Base-by-base conservation (phyloP, 2,113 vertebrate species). In the Hassar affinis region DNA sequence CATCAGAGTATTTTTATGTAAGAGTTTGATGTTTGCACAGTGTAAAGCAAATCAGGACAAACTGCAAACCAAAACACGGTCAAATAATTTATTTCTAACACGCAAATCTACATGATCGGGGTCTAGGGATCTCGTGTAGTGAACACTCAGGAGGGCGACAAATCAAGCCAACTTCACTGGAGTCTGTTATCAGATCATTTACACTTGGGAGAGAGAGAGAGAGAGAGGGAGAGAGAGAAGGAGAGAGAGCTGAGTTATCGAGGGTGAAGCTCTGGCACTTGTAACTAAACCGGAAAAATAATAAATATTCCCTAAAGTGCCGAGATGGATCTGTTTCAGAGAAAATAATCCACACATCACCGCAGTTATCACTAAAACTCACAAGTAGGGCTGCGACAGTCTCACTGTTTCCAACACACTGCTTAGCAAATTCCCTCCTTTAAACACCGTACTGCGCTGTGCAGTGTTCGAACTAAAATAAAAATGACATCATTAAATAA, bases 211-310 rank as follows among this genome's bases (percentile, higher is more conserved):
- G 27, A 80, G 30, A 51, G 35, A 22, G 27, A 66, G 42, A 66
- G 56, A 25, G 25, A 59, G 56, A 59, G 22, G 9, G 56, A 59
- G 56, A 30, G 72, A 52, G 72, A 8, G 47, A 52, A 47, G 17
- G 47, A 27, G n/a, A 18, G 54, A n/a, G n/a, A n/a, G n/a, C n/a
- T n/a, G n/a, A 51, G 59, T 51, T 33, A 66, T 11, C 18, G 20
- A 62, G 78, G 78, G 42, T 47, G 14, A 79, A 62, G 59, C n/a
- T 80, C 45, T 22, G 78, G 27, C n/a, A 93, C 94, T 94, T 94
- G 93, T 94, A 95, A 94, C 95, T 95, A 94, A 95, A 93, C 94
- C 93, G 91, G 94, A 94, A 94, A 92, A 94, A 95, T 93, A 96
- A 95, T 94, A 95, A 95, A 95, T 93, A 95, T 92, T 90, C 93